Base-by-base conservation (phyloP, 2,888 invertebrate genomes). In the Agapostemon virescens region DNA sequence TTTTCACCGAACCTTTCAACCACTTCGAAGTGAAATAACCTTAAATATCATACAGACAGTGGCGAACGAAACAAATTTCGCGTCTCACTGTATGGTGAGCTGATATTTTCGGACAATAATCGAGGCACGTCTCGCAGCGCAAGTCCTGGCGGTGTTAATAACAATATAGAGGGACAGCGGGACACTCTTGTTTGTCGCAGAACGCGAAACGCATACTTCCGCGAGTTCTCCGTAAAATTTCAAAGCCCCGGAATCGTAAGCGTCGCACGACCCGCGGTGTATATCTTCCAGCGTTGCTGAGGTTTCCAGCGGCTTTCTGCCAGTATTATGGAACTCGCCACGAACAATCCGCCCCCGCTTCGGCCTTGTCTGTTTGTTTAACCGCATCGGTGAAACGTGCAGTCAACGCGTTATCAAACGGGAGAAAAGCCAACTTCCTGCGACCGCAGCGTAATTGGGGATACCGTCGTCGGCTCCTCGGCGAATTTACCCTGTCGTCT, bases 221-320 rank as follows among this genome's bases (percentile, higher is more conserved):
- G 49, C 9, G 78, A 79, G 77, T 87, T 84, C 84, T 76, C 64
- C 77, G 80, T 74, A 69, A 81, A 84, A 87, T 86, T 84, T 80
- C 74, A 79, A 83, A 84, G 77, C 82, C 67, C 61, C 55, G 42
- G 71, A 82, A 81, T 84, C 81, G 82, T 75, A 40, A 68, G 69
- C 67, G 72, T 79, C 74, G 76, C 81, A 63, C 71, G 71, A 61
- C 74, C 69, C 49, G 30, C 15, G 55, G 49, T 79, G 67, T 78
- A 72, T 72, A 71, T 76, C 72, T 77, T 77, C 64, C 77, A 58
- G 70, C 74, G 63, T 70, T 78, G 74, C 78, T 70, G 77, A 75
- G 86, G 83, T 78, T 86, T 86, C 79, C 76, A 75, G 64, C 68
- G 74, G 79, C 81, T 86, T 78, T 85, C 78, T 79, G 71, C 66